Evolutionary conservation across 2,113 vertebrate species (phyloP).

Genomic region (Chaenocephalus aceratus): DNA sequence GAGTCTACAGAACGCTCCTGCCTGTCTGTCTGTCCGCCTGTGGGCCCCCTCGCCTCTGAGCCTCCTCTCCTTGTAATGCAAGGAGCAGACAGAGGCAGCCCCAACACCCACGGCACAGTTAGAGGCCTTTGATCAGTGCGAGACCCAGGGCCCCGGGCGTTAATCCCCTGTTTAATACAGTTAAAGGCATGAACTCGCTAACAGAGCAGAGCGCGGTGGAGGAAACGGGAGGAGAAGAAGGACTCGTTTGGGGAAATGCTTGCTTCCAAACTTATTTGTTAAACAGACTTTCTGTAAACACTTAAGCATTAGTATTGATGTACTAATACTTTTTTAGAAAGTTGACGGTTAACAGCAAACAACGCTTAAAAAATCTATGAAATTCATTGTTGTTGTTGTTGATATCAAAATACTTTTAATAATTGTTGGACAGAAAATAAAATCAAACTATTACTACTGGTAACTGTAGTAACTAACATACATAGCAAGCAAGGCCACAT

Average conservation of each 20-base stretch:
- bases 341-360: background rate
- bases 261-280: background rate
- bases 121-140: slow-evolving; percentile 80
- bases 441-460: background rate
- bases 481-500: slow-evolving; percentile 5
- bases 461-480: background rate
- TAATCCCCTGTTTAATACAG: slow-evolving; percentile 79
- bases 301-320: background rate
- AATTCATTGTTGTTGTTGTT: background rate
- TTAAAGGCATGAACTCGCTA: slow-evolving; percentile 67
- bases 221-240: slow-evolving; percentile 34
- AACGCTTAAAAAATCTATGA: background rate
- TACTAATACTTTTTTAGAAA: background rate
- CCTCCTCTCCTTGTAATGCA: slow-evolving; percentile 69
- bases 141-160: slow-evolving; percentile 72
- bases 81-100: slow-evolving; percentile 70
- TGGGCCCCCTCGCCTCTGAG: slow-evolving; percentile 42
- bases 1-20: slow-evolving; percentile 37
- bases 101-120: slow-evolving; percentile 76
- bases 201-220: slow-evolving; percentile 34
- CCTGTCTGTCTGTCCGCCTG: slow-evolving; percentile 43
- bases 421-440: background rate
- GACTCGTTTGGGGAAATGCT: slow-evolving; percentile 13
- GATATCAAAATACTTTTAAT: background rate
- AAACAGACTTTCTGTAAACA: background rate